Evolutionary conservation across 2,888 invertebrate genomes (phyloP).

Genomic region (Apamea epomidion): DNA sequence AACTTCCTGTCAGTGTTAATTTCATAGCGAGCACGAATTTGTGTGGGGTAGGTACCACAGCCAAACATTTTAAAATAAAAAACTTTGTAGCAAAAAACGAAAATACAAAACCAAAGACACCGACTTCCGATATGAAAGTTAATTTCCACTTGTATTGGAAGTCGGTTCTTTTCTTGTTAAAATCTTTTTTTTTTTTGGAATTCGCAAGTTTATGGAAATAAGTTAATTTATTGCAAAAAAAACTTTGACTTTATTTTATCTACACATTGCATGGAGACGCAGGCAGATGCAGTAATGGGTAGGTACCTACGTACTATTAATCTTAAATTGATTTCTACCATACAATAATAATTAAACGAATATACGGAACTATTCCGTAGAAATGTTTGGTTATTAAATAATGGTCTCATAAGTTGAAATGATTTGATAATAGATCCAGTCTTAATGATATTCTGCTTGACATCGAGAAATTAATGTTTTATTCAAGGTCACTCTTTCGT

Average conservation of each 20-base stretch:
- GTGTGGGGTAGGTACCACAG: not conserved
- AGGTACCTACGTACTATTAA: not conserved
- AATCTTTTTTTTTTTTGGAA: no score
- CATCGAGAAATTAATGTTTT: conserved; percentile 64
- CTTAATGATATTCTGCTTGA: conserved; percentile 47
- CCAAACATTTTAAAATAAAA: not conserved
- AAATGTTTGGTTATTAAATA: conserved; percentile 20
- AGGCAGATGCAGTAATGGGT: not conserved
- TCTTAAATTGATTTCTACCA: not conserved
- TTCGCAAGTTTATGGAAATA: not conserved
- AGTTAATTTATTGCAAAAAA: not conserved
- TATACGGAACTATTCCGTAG: conserved; percentile 30
- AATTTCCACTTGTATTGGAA: not conserved
- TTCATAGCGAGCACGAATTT: not conserved
- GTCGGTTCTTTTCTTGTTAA: not conserved
- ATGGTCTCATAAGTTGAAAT: conserved; percentile 42
- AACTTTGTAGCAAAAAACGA: not conserved
- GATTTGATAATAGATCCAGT: conserved; percentile 55
- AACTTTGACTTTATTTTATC: not conserved
- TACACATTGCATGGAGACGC: not conserved
- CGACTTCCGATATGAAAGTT: not conserved
- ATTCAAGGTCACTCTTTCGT: conserved; percentile 70
- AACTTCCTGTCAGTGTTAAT: not conserved
- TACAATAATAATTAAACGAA: not conserved
- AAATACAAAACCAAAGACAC: no score